phyloP scores from a whole-genome alignment of 2,888 invertebrate species.

The Apantesis nais region DNA sequence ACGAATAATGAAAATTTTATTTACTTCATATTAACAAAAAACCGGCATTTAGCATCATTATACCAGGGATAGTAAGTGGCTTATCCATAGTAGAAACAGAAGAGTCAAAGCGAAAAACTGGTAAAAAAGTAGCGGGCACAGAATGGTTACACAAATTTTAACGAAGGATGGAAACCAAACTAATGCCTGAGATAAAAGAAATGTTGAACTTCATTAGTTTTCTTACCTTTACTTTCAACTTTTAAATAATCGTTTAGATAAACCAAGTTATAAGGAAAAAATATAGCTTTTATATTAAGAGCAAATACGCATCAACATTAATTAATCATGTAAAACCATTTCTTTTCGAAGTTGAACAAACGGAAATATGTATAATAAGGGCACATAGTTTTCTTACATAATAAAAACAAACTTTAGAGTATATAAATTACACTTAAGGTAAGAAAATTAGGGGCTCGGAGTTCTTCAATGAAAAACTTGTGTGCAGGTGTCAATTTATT shows the following conservation, averaged over 20 bases:
- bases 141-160: no score
- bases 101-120: no score
- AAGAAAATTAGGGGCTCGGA: background rate
- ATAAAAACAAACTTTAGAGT: background rate
- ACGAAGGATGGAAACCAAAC: no score
- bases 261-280: background rate
- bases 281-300: background rate
- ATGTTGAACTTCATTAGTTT: background rate
- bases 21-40: no score
- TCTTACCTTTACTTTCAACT: background rate
- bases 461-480: background rate
- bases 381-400: background rate
- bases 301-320: background rate
- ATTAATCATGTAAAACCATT: background rate
- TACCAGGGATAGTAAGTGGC: no score
- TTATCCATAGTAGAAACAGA: no score
- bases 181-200: background rate
- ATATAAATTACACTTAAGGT: background rate
- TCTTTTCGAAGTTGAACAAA: background rate
- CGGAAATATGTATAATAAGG: background rate
- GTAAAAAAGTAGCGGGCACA: no score
- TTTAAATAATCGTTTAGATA: background rate
- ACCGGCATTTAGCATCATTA: no score
- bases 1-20: no score
- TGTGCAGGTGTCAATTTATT: no score